A percentile compares a stretch with the other conserved stretches of the same genome.
These are phyloP conservation scores for Notiomystis cincta DNA, from an alignment of 2,113 vertebrate genomes.

Conservation along the genomic window DNA sequence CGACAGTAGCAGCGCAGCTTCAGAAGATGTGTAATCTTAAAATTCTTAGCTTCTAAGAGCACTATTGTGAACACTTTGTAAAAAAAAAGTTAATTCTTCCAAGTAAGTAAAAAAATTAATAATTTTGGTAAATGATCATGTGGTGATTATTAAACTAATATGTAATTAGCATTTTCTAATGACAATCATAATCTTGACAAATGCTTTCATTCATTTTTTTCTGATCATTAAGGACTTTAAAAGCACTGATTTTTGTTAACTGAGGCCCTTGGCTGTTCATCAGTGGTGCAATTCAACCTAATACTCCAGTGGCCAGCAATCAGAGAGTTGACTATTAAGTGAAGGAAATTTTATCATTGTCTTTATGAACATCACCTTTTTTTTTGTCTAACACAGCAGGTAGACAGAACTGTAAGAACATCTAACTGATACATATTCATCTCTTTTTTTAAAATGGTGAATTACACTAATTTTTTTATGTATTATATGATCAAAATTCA, in stretches of 20 bases:
- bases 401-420: constrained; percentile 29
- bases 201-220: constrained; percentile 59
- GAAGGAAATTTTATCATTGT: constrained; percentile 71
- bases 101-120: constrained; percentile 44
- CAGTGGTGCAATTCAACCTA: constrained; percentile 74
- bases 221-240: constrained; percentile 54
- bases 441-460: constrained; percentile 37
- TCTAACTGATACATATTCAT: constrained; percentile 25
- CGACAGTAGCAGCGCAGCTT: not conserved
- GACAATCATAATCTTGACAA: constrained; percentile 59
- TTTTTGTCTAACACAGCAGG: constrained; percentile 51
- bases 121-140: constrained; percentile 55
- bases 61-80: not conserved
- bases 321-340: constrained; percentile 72
- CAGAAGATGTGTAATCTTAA: not conserved
- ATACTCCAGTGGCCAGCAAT: constrained; percentile 72
- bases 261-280: constrained; percentile 78
- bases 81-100: constrained; percentile 1
- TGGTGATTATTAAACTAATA: constrained; percentile 61
- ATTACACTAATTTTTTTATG: constrained; percentile 26
- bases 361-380: constrained; percentile 66
- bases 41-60: not conserved
- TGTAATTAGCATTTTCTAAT: constrained; percentile 66
- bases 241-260: constrained; percentile 76
- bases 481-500: constrained; percentile 58